A percentile compares a stretch with the other conserved stretches of the same genome.
Conservation (phyloP, 1,140 invertebrate species). For the Intoshia linei region DNA sequence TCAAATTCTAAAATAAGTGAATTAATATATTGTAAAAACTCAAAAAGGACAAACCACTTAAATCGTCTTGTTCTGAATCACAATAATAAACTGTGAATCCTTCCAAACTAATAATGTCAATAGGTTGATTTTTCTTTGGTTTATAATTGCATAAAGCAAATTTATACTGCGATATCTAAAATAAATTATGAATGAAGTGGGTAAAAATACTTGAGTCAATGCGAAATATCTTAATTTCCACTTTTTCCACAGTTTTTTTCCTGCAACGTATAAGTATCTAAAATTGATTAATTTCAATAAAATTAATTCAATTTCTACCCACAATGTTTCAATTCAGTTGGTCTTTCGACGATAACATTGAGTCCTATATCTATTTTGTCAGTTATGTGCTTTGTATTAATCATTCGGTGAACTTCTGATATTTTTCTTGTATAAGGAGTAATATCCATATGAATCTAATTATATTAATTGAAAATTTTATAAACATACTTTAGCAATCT, state of each 20-base stretch:
- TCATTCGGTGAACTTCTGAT: conserved; percentile 91
- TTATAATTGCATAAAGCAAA: conserved; percentile 98
- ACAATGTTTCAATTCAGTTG: conserved; percentile 91
- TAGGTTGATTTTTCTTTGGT: conserved; percentile 90
- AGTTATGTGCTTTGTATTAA: conserved; percentile 55
- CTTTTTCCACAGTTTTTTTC: conserved; percentile 93
- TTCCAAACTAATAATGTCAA: conserved; percentile 95
- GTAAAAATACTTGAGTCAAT: conserved; percentile 41
- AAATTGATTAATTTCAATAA: conserved; percentile 11
- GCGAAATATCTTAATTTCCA: conserved; percentile 97
- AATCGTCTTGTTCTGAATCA: conserved; percentile 32
- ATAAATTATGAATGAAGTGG: conserved; percentile 3
- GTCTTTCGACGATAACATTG: conserved; percentile 85
- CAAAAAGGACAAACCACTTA: neutral
- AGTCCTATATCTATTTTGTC: conserved; percentile 88
- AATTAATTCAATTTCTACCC: conserved; percentile 35
- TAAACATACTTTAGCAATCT: conserved; percentile 49
- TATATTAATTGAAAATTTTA: neutral
- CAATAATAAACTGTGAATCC: conserved; percentile 97
- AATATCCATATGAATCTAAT: conserved; percentile 39
- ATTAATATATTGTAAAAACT: neutral
- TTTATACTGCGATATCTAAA: conserved; percentile 56
- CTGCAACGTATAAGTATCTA: conserved; percentile 60
- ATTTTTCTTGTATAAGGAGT: conserved; percentile 56
- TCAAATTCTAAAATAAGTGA: conserved; percentile 34